Evolutionary conservation across 2,888 invertebrate species (phyloP), one percentile per base, ranked within the genome.

Genomic region (Periphyllus acericola): DNA sequence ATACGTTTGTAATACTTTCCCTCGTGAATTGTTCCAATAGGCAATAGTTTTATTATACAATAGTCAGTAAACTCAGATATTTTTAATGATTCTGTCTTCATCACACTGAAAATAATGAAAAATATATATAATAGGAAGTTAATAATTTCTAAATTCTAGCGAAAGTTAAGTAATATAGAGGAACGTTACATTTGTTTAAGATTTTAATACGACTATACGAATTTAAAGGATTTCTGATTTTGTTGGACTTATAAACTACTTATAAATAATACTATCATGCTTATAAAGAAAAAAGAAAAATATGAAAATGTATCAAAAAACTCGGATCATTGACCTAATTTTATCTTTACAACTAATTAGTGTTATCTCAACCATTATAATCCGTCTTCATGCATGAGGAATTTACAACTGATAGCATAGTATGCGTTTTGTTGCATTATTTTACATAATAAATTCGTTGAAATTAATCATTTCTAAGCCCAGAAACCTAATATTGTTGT

Each of bases 1-100:
- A 72, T 32, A 52, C 71, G 52, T 78, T 14, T 60, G 40, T 81
- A 74, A 87, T 87, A 87, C 87, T 87, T 87, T 87, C 87, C 87
- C 87, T 72, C 9, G 19, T 74, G 74, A 80, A 87, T 80, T 87
- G 87, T 87, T 81, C 87, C 79, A 55, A 81, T 60, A 25, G 25
- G 60, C 79, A 55, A 74, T 60, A 60, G 60, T 19, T 21, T 6
- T 60, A 81, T 87, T 81, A 87, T 74, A 87, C 80, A 87, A 87
- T 66, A 74, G 80, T 80, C 72, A 25, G 87, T 87, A 81, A 81
- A 87, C 72, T 74, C 74, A 4, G 66, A 87, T n/a, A 36, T 74
- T 74, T 87, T 60, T 87, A 87, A 87, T 87, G 74, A 87, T 87
- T 74, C 72, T 19, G 34, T 80, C 34, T 81, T 81, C 72, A 74